These are phyloP conservation scores for Holotrichia oblita DNA, from an alignment of 1,140 invertebrate species.

Conservation along the genomic window DNA sequence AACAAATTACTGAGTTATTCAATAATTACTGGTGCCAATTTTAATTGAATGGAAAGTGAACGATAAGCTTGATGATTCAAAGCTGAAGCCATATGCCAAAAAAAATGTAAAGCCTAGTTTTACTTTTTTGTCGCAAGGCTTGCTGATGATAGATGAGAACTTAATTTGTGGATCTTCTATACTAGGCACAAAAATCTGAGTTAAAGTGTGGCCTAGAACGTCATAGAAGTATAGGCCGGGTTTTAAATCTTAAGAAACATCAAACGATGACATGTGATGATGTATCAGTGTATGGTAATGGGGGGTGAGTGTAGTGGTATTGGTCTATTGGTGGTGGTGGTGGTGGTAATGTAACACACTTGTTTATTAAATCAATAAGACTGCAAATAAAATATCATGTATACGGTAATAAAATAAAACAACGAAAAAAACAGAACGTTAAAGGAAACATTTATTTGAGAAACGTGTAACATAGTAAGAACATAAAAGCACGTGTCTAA, in stretches of 20 bases:
- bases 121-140: background rate
- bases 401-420: constrained; percentile 1
- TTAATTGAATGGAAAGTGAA: background rate
- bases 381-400: background rate
- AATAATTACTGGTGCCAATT: background rate
- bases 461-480: background rate
- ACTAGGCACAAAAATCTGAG: constrained; percentile 16
- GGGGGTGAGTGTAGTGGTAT: background rate
- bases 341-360: background rate
- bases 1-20: too few relatives aligned
- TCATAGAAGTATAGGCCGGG: constrained; percentile 40
- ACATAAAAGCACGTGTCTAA: constrained; percentile 4
- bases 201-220: constrained; percentile 38
- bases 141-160: constrained; percentile 18
- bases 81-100: constrained; percentile 15
- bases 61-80: constrained; percentile 25
- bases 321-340: background rate
- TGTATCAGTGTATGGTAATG: too few relatives aligned
- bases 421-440: background rate
- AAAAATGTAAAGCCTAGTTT: background rate
- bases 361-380: background rate
- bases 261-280: constrained; percentile 29
- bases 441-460: constrained; percentile 21
- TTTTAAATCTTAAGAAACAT: constrained; percentile 36
- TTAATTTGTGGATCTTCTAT: constrained; percentile 39